These are phyloP conservation scores for Conomelus anceps DNA, from an alignment of 2,888 invertebrate species.

Conservation along the genomic window DNA sequence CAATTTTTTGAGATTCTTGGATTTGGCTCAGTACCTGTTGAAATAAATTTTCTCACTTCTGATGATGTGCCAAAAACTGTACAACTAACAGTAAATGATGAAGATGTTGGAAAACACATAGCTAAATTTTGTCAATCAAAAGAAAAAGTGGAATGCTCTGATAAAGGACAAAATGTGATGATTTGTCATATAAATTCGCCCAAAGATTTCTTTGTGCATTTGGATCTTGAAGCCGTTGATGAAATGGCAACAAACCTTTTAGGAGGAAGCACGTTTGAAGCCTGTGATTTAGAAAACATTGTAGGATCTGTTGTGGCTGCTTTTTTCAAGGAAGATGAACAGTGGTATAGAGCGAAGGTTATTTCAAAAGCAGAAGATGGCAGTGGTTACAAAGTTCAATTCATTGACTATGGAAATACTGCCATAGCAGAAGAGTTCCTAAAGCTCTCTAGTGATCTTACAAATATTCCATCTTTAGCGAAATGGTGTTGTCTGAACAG, in stretches of 20 bases:
- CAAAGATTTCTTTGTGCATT: constrained; percentile 69
- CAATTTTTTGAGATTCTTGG: constrained; percentile 41
- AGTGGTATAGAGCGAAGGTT: constrained; percentile 61
- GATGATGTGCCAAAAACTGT: neutral
- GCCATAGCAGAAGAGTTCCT: constrained; percentile 54
- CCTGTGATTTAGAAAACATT: constrained; percentile 46
- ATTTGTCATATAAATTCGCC: constrained; percentile 61
- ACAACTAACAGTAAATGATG: neutral
- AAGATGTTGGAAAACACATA: neutral
- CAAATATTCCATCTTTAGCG: constrained; percentile 52
- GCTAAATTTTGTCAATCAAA: neutral
- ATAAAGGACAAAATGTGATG: neutral
- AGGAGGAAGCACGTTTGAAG: constrained; percentile 46
- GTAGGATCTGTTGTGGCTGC: constrained; percentile 59
- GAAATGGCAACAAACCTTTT: constrained; percentile 53
- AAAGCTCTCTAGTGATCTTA: constrained; percentile 54
- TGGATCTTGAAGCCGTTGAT: constrained; percentile 54
- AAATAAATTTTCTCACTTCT: constrained; percentile 41
- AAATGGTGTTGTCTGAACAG: constrained; percentile 40
- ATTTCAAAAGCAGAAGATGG: constrained; percentile 51
- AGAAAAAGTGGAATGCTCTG: neutral
- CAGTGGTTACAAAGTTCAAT: constrained; percentile 53
- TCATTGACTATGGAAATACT: constrained; percentile 64
- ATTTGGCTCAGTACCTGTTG: constrained; percentile 47
- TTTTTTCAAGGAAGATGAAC: constrained; percentile 56